Base-by-base conservation (phyloP, 2,113 vertebrate genomes). In the Actenoides lindsayi region DNA sequence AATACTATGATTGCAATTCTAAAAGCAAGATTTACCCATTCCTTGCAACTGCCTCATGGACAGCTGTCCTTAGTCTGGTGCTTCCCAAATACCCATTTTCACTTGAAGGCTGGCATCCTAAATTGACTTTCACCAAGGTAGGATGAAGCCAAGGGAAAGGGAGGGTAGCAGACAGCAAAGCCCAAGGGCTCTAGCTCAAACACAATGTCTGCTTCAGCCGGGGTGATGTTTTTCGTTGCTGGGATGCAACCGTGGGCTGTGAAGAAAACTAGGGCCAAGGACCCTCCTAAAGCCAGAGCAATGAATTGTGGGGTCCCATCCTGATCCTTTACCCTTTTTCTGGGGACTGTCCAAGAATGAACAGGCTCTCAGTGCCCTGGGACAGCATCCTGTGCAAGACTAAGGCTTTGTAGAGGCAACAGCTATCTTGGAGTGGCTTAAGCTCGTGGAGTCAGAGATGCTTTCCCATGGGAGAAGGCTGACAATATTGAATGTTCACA, bases 371-470 rank as follows among this genome's bases (percentile, higher is more conserved):
- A 37, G 51, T 8, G 33, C 24, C 63, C 67, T 69, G 59, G 54
- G 37, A 74, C 18, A 28, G 64, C 46, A 59, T n/a, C 31, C 51
- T 46, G 28, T 30, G 37, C 28, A n/a, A 73, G 68, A 73, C 11
- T 15, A 5, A n/a, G 68, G 28, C 79, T 74, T 37, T 74, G 80
- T 3, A 41, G 64, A 70, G 41, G 56, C 60, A 77, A 33, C 60
- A 63, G 69, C 31, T 69, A 5, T 35, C 59, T 50, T 75, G 37
- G 35, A 10, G 51, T 57, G 67, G 17, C 48, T 57, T 27, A 20
- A 79, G 30, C 63, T 86, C 24, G 2, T 0, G 0, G 59, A 11
- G 7, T 14, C 2, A 5, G 53, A 48, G 56, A 28, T 44, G 71
- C 59, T 70, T 57, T 79, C 59, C n/a, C 15, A 0, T 20, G 63